A percentile compares a stretch with the other conserved stretches of the same genome.
phyloP scores from a whole-genome alignment of 2,797 vertebrate genomes.

The Diceros bicornis region DNA sequence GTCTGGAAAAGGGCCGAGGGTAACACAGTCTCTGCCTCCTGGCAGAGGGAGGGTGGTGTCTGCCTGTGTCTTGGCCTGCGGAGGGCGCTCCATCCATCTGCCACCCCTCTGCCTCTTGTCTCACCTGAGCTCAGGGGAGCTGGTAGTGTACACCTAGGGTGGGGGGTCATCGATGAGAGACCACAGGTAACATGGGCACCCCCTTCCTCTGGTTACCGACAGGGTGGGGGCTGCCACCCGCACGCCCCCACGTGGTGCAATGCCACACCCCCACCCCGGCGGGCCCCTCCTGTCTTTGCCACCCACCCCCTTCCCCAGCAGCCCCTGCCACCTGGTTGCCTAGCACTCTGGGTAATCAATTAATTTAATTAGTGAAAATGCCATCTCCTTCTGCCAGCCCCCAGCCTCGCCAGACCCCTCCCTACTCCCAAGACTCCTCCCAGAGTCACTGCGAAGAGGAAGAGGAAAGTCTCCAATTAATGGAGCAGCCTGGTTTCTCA shows the following conservation, averaged over 20 bases:
- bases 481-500: constrained; percentile 10
- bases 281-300: background rate
- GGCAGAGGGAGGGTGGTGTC: background rate
- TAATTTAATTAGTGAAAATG: constrained; percentile 83
- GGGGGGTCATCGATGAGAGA: background rate
- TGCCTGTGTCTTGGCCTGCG: background rate
- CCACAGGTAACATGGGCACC: background rate
- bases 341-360: constrained; percentile 77
- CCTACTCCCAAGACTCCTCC: constrained; percentile 64
- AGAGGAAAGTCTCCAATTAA: background rate
- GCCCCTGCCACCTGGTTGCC: constrained; percentile 59
- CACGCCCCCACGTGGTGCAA: background rate
- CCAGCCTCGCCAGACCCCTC: constrained; percentile 40
- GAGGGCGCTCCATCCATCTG: background rate
- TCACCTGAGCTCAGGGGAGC: background rate
- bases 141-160: too few species aligned
- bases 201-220: background rate
- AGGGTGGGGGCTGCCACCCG: background rate
- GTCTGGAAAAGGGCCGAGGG: background rate
- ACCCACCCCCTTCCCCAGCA: background rate
- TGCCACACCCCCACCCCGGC: accelerated
- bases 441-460: background rate
- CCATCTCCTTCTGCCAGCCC: constrained; percentile 21
- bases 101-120: background rate
- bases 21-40: too few species aligned